These are phyloP conservation scores for Phoxinus dragarum DNA, from an alignment of 2,797 vertebrate genomes.

Conservation along the genomic window DNA sequence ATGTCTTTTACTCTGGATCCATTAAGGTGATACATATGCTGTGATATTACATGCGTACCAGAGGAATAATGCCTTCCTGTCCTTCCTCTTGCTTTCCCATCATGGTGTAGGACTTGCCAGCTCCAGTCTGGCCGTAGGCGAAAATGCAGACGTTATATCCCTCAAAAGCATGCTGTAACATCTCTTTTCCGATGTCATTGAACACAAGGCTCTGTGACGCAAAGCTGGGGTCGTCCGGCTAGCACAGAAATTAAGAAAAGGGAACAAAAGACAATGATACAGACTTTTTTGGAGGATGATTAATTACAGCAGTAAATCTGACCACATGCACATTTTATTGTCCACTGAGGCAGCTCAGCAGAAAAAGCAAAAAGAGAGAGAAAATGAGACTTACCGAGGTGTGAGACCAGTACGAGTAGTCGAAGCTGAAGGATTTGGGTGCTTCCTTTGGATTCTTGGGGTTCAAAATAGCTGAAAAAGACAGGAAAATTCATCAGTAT, in stretches of 20 bases:
- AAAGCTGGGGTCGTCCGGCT: slow-evolving; percentile 93
- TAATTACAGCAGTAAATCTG: slow-evolving; percentile 26
- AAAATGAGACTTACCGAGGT: slow-evolving; percentile 85
- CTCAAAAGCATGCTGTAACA: slow-evolving; percentile 96
- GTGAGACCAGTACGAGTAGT: slow-evolving; percentile 99
- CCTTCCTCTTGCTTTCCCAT: slow-evolving; percentile 99
- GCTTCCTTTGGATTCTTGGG: slow-evolving; percentile 98
- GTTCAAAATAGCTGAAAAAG: slow-evolving; percentile 89
- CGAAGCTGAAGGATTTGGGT: slow-evolving; percentile 98
- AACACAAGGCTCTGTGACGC: slow-evolving; percentile 93
- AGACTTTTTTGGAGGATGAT: not conserved
- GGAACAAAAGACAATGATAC: not conserved
- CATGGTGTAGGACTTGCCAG: slow-evolving; percentile 99
- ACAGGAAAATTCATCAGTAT: not conserved
- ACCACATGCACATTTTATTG: slow-evolving; percentile 22
- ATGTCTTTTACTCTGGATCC: slow-evolving; percentile 7
- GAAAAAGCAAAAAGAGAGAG: slow-evolving; percentile 16
- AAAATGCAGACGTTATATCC: slow-evolving; percentile 99
- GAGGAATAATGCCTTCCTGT: slow-evolving; percentile 97
- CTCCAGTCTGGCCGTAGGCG: slow-evolving; percentile 97
- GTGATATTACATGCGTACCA: slow-evolving; percentile 75
- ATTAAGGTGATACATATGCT: slow-evolving; percentile 21
- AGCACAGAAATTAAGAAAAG: slow-evolving; percentile 44
- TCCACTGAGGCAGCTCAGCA: slow-evolving; percentile 23
- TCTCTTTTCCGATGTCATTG: slow-evolving; percentile 99